phyloP scores from a whole-genome alignment of 1,140 invertebrate species.

The Drosophila sechellia region DNA sequence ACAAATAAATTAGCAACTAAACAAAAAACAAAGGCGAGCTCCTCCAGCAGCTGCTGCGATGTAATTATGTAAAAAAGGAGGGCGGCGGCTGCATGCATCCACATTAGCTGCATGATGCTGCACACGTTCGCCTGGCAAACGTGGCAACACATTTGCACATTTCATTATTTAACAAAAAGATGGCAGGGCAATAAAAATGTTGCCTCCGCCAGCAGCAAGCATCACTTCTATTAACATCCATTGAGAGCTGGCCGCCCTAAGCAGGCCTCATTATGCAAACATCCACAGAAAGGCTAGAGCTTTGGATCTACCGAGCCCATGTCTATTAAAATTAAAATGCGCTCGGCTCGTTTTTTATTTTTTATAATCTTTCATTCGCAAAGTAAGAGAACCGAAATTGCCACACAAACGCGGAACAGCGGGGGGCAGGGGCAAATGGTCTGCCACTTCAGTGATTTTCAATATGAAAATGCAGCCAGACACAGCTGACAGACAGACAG shows the following conservation, averaged over 20 bases:
- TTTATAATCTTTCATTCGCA: conserved; percentile 40
- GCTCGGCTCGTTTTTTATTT: conserved; percentile 21
- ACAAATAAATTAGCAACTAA: conserved; percentile 83
- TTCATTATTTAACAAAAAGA: conserved; percentile 58
- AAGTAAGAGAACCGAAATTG: conserved; percentile 69
- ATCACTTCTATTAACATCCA: conserved; percentile 71
- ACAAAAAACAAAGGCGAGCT: conserved; percentile 66
- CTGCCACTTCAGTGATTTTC: conserved; percentile 81
- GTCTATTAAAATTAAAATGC: conserved; percentile 78
- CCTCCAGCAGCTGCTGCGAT: conserved; percentile 28
- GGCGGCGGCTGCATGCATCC: conserved; percentile 46
- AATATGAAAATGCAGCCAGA: conserved; percentile 76
- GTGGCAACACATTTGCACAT: conserved; percentile 63
- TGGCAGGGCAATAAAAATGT: conserved; percentile 55
- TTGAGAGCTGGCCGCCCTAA: conserved; percentile 57
- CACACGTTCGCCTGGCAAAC: conserved; percentile 7
- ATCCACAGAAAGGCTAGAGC: conserved; percentile 17
- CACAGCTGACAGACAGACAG: conserved; percentile 37
- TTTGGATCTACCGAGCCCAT: conserved; percentile 7
- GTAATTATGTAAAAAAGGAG: conserved; percentile 69
- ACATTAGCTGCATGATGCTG: conserved; percentile 2
- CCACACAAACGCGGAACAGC: conserved; percentile 55
- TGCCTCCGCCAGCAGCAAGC: conserved; percentile 24
- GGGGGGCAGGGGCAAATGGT: conserved; percentile 40
- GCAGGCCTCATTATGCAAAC: conserved; percentile 67